Base-by-base conservation (phyloP, 1,140 invertebrate species). In the Bombus fervidus region DNA sequence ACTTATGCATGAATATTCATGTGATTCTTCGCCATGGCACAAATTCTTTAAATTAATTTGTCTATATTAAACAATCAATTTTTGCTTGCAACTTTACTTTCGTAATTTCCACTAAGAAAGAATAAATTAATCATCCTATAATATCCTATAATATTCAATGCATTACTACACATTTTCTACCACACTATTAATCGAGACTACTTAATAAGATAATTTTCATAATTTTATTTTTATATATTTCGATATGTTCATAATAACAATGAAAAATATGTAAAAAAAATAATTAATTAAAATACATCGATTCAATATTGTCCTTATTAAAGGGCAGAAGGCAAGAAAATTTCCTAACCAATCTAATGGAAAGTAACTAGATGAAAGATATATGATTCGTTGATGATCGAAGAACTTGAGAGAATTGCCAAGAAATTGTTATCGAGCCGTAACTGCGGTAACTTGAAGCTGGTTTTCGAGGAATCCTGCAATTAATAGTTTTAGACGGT, bases 401-500 rank as follows among this genome's bases (percentile, higher is more conserved):
- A 47, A 64, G 57, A 74, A 6, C 37, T 41, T 18, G 76, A 41
- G 31, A 43, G 37, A 78, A 28, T 73, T 73, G 22, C 57, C 5
- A 57, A n/a, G 53, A 83, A 74, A 71, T 68, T 69, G 59, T 64
- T 69, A 64, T 76, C 34, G 34, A 79, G 68, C 73, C 75, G 39
- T 69, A 80, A 10, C 13, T 13, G 47, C 37, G 22, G 25, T 25
- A 47, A 74, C 37, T 57, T 57, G 72, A n/a, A 37, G 57, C 66
- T 25, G 64, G 28, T 37, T 59, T 59, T 57, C 76, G n/a, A 69
- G 86, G 31, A 88, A 87, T 85, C 66, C 57, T 39, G 83, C 74
- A 80, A 89, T 89, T 87, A 87, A 87, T 90, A 86, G 86, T 89
- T 90, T 85, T 62, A 69, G 86, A 80, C 59, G 66, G 73, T 86